Percentiles rank a stretch among this genome's conserved stretches.
phyloP scores from a whole-genome alignment of 2,113 vertebrate genomes.

The Psittacara wagleri region DNA sequence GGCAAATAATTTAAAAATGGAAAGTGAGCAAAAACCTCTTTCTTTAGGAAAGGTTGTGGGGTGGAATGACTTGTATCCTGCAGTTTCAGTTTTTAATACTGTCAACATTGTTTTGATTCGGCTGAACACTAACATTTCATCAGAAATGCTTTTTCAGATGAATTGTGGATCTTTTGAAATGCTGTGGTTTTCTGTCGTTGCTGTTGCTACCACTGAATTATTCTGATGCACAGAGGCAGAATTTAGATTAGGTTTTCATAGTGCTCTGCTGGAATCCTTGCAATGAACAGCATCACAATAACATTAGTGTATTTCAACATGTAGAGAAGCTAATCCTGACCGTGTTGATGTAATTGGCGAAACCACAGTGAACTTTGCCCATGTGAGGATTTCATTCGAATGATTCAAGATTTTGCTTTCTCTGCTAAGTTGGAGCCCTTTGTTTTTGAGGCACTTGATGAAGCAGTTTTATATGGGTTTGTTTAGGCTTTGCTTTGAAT shows the following conservation, averaged over 20 bases:
- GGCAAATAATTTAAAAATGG: not conserved
- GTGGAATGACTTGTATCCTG: not conserved
- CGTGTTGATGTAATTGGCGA: not conserved
- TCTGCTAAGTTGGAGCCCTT: not conserved
- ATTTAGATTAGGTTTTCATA: not conserved
- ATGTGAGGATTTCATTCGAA: not conserved
- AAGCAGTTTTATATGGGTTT: not conserved
- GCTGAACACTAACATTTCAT: not conserved
- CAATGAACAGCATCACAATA: not conserved
- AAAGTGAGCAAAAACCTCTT: not conserved
- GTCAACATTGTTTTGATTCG: not conserved
- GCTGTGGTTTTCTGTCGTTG: not conserved
- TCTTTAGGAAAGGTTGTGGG: not conserved
- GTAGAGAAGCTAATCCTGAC: not conserved
- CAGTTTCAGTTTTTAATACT: not conserved
- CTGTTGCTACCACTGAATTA: not conserved
- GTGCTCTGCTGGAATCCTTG: not conserved
- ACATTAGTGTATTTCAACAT: not conserved
- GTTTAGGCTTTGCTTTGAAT: not conserved
- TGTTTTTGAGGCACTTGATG: not conserved
- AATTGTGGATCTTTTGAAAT: not conserved
- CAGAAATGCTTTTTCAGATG: not conserved
- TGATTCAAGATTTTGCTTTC: not conserved
- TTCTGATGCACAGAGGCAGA: not conserved
- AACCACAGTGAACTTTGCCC: not conserved